Evolutionary conservation across 2,888 invertebrate species (phyloP), one percentile per base, ranked within the genome.

Genomic region (Ormyrus nitidulus): DNA sequence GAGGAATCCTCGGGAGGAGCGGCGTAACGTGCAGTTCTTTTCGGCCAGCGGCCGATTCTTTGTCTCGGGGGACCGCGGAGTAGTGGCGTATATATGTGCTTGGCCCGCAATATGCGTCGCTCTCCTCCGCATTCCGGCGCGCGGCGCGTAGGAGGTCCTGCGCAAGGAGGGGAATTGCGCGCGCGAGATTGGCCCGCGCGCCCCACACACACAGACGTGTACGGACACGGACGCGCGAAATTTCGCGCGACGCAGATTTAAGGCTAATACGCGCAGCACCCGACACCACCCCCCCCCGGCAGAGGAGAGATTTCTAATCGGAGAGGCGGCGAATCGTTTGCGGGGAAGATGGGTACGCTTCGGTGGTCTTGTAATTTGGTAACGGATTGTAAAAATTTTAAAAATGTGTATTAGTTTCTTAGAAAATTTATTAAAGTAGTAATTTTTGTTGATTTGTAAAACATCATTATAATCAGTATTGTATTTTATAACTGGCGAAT

Each of bases 121-220:
- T 77, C 79, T 71, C 79, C 81, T 81, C 77, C 83, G 83, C 82
- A 79, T 85, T 84, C 83, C 82, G 81, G 73, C 77, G 48, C 44
- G 62, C 53, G 49, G 53, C 73, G 76, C 76, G 81, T 77, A 65
- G 77, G 82, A 77, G 73, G 81, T 77, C 81, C 80, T 72, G 71
- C 44, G 46, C 10, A 61, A 48, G 34, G 51, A 6, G n/a, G 8
- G 10, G 44, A 48, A 54, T 49, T 61, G 11, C 9, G 19, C 46
- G 48, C 10, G 69, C 11, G 53, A 34, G 48, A 34, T 44, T 49
- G 34, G 34, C 34, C 34, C 34, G 70, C 48, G 66, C 6, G 7
- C 51, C 19, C 19, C 19, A 2, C n/a, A 61, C 19, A 1, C 19
- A 68, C 64, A 0, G 13, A 51, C 6, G 8, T 46, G 46, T 4